These are phyloP conservation scores for Merodon equestris DNA, from an alignment of 2,888 invertebrate species.

Conservation along the genomic window DNA sequence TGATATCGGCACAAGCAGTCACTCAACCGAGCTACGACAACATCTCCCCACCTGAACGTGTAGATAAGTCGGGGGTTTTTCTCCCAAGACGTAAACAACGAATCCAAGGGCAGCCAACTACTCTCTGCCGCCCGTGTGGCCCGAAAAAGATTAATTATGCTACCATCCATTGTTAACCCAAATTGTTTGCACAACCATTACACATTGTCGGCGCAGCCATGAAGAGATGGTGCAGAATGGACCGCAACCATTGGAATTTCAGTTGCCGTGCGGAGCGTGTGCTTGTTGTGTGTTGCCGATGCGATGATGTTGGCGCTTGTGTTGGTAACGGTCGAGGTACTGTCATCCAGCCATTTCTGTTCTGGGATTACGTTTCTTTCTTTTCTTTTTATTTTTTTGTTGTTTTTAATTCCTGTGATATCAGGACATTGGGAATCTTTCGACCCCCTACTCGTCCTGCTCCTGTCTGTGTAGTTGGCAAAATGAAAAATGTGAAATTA, in stretches of 20 bases:
- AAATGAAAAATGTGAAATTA: constrained; percentile 68
- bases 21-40: constrained; percentile 27
- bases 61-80: constrained; percentile 31
- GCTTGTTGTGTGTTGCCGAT: constrained; percentile 46
- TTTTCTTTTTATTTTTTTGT: constrained; percentile 22
- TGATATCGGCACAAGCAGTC: constrained; percentile 48
- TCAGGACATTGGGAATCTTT: constrained; percentile 5
- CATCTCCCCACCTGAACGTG: constrained; percentile 45
- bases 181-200: constrained; percentile 68
- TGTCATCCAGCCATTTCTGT: constrained; percentile 35
- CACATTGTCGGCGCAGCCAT: constrained; percentile 62
- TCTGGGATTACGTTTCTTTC: constrained; percentile 31
- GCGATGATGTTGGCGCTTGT: constrained; percentile 7
- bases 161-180: constrained; percentile 67
- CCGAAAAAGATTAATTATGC: constrained; percentile 67
- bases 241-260: constrained; percentile 60
- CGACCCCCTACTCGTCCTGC: background rate
- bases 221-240: constrained; percentile 59
- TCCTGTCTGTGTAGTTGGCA: constrained; percentile 50
- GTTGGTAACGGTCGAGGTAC: constrained; percentile 5
- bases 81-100: constrained; percentile 10
- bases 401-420: constrained; percentile 40
- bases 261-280: background rate
- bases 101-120: background rate
- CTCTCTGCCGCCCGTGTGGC: background rate